Conservation (phyloP, 2,888 invertebrate species). For the Agonopterix arenella region DNA sequence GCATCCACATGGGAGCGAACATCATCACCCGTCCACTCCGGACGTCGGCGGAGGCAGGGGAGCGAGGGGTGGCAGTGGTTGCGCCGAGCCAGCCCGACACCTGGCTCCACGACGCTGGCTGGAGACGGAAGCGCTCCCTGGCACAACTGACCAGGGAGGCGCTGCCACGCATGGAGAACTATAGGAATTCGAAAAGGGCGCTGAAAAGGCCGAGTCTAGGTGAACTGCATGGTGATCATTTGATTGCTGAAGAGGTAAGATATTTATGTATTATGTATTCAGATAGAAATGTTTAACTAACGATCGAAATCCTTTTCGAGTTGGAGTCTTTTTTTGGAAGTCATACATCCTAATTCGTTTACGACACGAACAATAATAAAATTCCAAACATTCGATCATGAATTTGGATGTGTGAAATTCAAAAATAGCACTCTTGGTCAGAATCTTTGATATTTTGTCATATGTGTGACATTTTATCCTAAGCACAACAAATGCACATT, state of each 20-base stretch:
- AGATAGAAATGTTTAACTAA: too few species aligned
- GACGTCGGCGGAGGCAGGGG: slow-evolving; percentile 46
- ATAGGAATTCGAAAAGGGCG: slow-evolving; percentile 85
- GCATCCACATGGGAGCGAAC: slow-evolving; percentile 63
- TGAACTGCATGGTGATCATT: slow-evolving; percentile 84
- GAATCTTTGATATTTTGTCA: too few species aligned
- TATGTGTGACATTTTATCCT: too few species aligned
- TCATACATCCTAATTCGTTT: too few species aligned
- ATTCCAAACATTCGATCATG: too few species aligned
- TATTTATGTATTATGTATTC: too few species aligned
- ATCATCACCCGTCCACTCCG: slow-evolving; percentile 62
- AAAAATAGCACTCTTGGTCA: too few species aligned
- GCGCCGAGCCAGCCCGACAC: slow-evolving; percentile 46
- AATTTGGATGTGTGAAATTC: too few species aligned
- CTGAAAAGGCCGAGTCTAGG: slow-evolving; percentile 89
- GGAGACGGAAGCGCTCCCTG: slow-evolving; percentile 74
- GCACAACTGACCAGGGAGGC: slow-evolving; percentile 86
- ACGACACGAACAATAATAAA: too few species aligned
- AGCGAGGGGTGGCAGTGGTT: slow-evolving; percentile 30
- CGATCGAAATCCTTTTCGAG: too few species aligned
- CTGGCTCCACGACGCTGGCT: slow-evolving; percentile 66
- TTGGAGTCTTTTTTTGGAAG: too few species aligned
- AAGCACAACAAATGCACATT: too few species aligned
- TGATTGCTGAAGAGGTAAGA: slow-evolving; percentile 61
- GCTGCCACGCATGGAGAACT: slow-evolving; percentile 88